Evolutionary conservation across 2,888 invertebrate species (phyloP), one percentile per base, ranked within the genome.

Genomic region (Cheilosia grossa): DNA sequence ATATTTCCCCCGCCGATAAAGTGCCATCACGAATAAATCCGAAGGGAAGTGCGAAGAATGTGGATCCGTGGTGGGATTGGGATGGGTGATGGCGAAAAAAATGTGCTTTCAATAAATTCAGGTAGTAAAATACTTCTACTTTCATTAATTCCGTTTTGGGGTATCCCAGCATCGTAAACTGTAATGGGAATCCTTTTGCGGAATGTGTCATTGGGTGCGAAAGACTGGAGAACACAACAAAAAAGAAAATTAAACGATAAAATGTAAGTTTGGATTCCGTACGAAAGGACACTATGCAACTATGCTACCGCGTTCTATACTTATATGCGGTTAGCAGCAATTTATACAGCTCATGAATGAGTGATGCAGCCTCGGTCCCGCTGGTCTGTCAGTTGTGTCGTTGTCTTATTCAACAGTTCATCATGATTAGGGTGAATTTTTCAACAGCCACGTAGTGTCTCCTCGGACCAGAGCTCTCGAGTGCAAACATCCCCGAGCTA

Each of bases 331-430:
- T 19, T 51, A 27, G 69, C 37, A 81, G 64, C 82, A 82, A 82
- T 82, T 82, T 78, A 74, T 82, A 49, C 78, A 61, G 47, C 78
- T 73, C 82, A 78, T 78, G 82, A 82, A 82, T 82, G 78, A 63
- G 37, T 73, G 61, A 82, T 73, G 66, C 78, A 67, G 21, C 37
- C 17, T 51, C 10, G n/a, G 40, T 58, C 59, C 61, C 64, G 56
- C 13, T 54, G 51, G 78, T 61, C 54, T 70, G 72, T 66, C 78
- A 56, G 78, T 51, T 66, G 66, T 80, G 66, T 80, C 80, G 67
- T 74, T 63, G 73, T 67, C 67, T 80, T 69, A 73, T 82, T 82
- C 78, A 82, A 82, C 82, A 78, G 82, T 78, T 82, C 72, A 82
- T 82, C 78, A 72, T 72, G 82, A 78, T 67, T 63, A 67, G 69